Evolutionary conservation across 1,140 invertebrate genomes (phyloP).

Genomic region (Thaumatotibia leucotreta): DNA sequence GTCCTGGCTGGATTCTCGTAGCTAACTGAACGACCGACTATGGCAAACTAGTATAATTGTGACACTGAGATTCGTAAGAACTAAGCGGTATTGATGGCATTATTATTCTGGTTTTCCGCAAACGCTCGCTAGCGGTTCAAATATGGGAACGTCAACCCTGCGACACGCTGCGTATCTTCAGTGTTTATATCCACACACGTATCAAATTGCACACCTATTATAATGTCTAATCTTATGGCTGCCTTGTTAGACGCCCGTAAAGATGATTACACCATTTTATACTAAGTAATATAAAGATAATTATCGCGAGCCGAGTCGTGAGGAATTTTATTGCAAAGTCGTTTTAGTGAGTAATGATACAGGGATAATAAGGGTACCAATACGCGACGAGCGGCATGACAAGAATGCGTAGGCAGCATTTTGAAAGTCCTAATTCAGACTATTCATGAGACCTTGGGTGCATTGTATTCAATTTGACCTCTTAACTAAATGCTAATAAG

Average conservation of each 20-base stretch:
- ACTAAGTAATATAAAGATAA: background rate
- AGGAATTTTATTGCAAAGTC: background rate
- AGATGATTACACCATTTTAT: slow-evolving; percentile 5
- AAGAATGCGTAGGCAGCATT: background rate
- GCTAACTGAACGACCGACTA: background rate
- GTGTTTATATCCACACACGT: background rate
- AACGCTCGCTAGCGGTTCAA: background rate
- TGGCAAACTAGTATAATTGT: background rate
- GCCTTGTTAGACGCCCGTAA: background rate
- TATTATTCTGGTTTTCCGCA: background rate
- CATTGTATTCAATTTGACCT: background rate
- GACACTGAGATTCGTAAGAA: background rate
- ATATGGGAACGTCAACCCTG: background rate
- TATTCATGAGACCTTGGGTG: background rate
- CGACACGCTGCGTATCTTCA: background rate
- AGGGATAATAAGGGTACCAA: background rate
- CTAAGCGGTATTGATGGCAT: background rate
- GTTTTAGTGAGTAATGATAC: background rate
- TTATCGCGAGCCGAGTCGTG: background rate
- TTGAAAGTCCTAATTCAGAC: background rate
- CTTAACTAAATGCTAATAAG: background rate
- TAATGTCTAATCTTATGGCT: slow-evolving; percentile 8
- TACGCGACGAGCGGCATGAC: background rate
- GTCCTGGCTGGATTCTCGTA: slow-evolving; percentile 13
- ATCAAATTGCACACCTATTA: slow-evolving; percentile 9